Percentiles rank a stretch among this genome's conserved stretches.
These are phyloP conservation scores for Nannobrachium achirus DNA, from an alignment of 2,113 vertebrate genomes.

Conservation along the genomic window DNA sequence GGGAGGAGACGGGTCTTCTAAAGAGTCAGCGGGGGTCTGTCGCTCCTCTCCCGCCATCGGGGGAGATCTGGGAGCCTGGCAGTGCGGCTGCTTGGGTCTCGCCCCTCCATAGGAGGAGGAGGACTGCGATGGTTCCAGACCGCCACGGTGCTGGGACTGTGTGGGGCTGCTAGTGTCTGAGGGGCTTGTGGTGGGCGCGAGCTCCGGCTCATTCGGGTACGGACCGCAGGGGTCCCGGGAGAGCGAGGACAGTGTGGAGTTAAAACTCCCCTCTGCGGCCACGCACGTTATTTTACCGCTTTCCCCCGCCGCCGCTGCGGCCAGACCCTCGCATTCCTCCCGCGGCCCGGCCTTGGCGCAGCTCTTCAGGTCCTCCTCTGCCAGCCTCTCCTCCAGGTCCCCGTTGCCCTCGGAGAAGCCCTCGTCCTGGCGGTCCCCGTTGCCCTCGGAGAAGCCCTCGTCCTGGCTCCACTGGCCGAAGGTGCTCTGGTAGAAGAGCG, in stretches of 20 bases:
- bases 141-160: conserved; percentile 54
- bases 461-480: conserved; percentile 32
- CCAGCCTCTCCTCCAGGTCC: conserved; percentile 34
- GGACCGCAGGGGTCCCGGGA: conserved; percentile 54
- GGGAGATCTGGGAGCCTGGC: conserved; percentile 65
- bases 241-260: conserved; percentile 41
- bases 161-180: conserved; percentile 46
- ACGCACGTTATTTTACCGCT: conserved; percentile 58
- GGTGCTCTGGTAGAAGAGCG: conserved; percentile 12
- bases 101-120: conserved; percentile 80
- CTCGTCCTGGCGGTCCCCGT: conserved; percentile 28
- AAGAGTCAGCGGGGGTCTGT: neutral
- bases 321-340: conserved; percentile 42
- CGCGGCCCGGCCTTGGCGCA: conserved; percentile 7
- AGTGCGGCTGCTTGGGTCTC: conserved; percentile 86
- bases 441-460: conserved; percentile 53
- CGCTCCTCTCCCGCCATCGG: conserved; percentile 47
- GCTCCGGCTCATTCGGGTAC: conserved; percentile 59
- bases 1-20: conserved; percentile 31
- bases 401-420: conserved; percentile 51
- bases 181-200: conserved; percentile 16
- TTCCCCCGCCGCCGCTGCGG: conserved; percentile 68
- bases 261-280: conserved; percentile 43
- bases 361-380: conserved; percentile 53
- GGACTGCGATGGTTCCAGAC: conserved; percentile 62